Conservation (phyloP, 2,797 vertebrate genomes). For the Chrosomus eos region DNA sequence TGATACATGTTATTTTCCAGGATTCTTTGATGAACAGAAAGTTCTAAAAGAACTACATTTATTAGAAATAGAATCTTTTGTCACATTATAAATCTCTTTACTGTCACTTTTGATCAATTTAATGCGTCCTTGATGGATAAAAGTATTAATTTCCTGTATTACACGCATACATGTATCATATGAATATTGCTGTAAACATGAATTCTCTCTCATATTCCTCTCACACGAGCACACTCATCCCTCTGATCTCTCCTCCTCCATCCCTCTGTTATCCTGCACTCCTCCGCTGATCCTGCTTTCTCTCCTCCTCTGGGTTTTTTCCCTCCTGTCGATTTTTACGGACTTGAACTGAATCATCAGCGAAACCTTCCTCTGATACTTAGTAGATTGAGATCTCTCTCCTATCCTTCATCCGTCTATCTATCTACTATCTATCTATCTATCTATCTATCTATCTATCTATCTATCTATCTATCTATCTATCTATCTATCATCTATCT, state of each 20-base stretch:
- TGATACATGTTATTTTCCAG: too few species aligned
- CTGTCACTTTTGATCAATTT: background rate
- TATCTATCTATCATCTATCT: too few species aligned
- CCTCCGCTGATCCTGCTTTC: slow-evolving; percentile 43
- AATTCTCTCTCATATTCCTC: background rate
- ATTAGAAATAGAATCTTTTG: background rate
- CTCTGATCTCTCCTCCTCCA: slow-evolving; percentile 41
- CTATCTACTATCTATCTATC: too few species aligned
- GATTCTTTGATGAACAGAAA: too few species aligned
- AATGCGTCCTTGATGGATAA: background rate
- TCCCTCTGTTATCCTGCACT: slow-evolving; percentile 49
- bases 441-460: background rate
- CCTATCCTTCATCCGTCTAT: background rate
- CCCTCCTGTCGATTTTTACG: slow-evolving; percentile 7
- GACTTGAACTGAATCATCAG: slow-evolving; percentile 8
- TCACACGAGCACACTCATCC: slow-evolving; percentile 33
- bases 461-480: too few species aligned
- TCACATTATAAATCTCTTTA: background rate
- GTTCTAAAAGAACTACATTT: too few species aligned
- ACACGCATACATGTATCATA: background rate
- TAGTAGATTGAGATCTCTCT: background rate
- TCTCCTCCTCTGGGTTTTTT: slow-evolving; percentile 23
- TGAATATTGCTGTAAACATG: background rate
- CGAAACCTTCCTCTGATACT: background rate
- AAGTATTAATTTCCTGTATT: background rate